Evolutionary conservation across 2,113 vertebrate species (phyloP).

Genomic region (Xyrauchen texanus): DNA sequence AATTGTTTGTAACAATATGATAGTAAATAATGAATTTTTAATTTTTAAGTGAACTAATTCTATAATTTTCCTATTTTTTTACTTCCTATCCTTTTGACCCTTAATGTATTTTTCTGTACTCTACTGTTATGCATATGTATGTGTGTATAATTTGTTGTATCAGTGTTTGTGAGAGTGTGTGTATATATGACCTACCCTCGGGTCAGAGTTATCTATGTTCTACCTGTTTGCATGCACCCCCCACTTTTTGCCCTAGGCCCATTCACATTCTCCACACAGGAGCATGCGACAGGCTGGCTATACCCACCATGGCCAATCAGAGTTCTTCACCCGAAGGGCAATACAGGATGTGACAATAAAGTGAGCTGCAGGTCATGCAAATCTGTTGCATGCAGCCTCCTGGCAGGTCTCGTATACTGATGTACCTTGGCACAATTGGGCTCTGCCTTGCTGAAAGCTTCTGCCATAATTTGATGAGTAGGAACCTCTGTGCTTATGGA

Average conservation of each 20-base stretch:
- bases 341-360: constrained; percentile 30
- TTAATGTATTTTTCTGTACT: background rate
- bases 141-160: background rate
- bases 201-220: constrained; percentile 31
- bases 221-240: constrained; percentile 30
- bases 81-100: too few relatives aligned
- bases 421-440: constrained; percentile 35
- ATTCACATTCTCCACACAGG: constrained; percentile 36
- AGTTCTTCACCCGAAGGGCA: constrained; percentile 15
- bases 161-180: background rate
- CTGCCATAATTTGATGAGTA: constrained; percentile 27
- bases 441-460: constrained; percentile 22
- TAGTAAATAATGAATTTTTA: too few relatives aligned
- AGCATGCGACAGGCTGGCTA: constrained; percentile 25
- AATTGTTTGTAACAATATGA: too few relatives aligned
- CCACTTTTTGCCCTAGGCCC: constrained; percentile 22
- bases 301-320: constrained; percentile 28
- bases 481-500: constrained; percentile 7
- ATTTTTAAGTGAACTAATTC: too few relatives aligned
- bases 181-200: constrained; percentile 11
- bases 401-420: constrained; percentile 24
- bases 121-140: background rate
- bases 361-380: constrained; percentile 36
- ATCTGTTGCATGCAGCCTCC: constrained; percentile 12
- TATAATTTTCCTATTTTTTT: too few relatives aligned